Base-by-base conservation (phyloP, 2,797 vertebrate genomes). In the Neopelma chrysocephalum region DNA sequence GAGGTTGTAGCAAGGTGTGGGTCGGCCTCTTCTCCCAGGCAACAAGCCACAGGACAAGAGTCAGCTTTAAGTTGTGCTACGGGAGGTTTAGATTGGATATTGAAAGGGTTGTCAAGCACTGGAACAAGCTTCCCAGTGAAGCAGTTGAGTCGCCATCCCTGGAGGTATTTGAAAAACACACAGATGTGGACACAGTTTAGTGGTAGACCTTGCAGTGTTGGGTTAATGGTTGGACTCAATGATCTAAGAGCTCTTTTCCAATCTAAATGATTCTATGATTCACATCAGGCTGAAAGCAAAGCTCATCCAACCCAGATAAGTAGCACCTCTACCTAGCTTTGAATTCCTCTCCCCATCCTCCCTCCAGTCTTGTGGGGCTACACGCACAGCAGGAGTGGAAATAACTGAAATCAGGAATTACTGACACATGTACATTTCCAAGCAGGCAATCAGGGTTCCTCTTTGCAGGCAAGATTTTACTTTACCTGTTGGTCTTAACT, bases 391-490 rank as follows among this genome's bases (percentile, higher is more conserved):
- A 71, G 17, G 54, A 85, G 8, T 25, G 12, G 29, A 78, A 78
- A 79, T 12, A 56, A 38, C 15, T 31, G 17, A 86, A 56, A 80
- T 51, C 8, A 25, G 42, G 26, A 48, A 26, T 27, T 82, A 27
- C 0, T 40, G 27, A 21, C 38, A 48, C 9, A 5, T 0, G 6
- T 3, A 38, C 10, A 9, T 48, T 64, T 72, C 31, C 42, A 73
- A 60, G 36, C 9, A 76, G 45, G 14, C 13, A 51, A 20, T 82
- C 27, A 51, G 8, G 64, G 22, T 60, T 18, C 11, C 15, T 40
- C 43, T 60, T 25, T 45, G 15, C 50, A 69, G 26, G 36, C 9
- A 53, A 82, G 26, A 40, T 45, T 76, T 70, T 9, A 50, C 22
- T 54, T 43, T 10, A 54, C 7, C 16, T 31, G 19, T 51, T 80